Evolutionary conservation across 2,888 invertebrate genomes (phyloP).

Genomic region (Pyrgus malvae): DNA sequence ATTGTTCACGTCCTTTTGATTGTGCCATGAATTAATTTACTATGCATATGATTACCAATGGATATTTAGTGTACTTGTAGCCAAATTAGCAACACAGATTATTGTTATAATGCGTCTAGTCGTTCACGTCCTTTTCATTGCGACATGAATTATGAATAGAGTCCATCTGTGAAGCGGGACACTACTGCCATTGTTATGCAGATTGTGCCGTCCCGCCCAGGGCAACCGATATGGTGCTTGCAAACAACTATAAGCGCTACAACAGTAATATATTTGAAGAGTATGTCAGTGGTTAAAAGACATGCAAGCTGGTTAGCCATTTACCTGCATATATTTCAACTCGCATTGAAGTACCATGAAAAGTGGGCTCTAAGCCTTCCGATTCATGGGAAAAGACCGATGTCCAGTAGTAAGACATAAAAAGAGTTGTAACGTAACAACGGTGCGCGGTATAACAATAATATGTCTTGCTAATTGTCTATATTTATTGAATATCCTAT

Average conservation of each 20-base stretch:
- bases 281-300: no score
- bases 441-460: slow-evolving; percentile 1
- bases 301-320: no score
- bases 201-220: slow-evolving; percentile 64
- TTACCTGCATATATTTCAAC: no score
- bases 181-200: slow-evolving; percentile 77
- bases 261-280: no score
- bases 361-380: no score
- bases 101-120: slow-evolving; percentile 37
- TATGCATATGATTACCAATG: no score
- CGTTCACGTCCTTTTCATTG: slow-evolving; percentile 64
- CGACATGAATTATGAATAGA: slow-evolving; percentile 76
- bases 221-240: slow-evolving; percentile 56
- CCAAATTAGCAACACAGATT: neutral
- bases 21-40: slow-evolving; percentile 77
- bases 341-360: no score
- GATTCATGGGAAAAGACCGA: no score
- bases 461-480: slow-evolving; percentile 9
- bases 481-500: no score
- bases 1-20: slow-evolving; percentile 58
- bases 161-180: slow-evolving; percentile 68
- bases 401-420: no score
- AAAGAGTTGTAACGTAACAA: no score
- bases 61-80: neutral
- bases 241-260: slow-evolving; percentile 48